Evolutionary conservation across 30 jellyfish, hydroid and myxozoan species (phyloP).

Genomic region (Turritopsis rubra): DNA sequence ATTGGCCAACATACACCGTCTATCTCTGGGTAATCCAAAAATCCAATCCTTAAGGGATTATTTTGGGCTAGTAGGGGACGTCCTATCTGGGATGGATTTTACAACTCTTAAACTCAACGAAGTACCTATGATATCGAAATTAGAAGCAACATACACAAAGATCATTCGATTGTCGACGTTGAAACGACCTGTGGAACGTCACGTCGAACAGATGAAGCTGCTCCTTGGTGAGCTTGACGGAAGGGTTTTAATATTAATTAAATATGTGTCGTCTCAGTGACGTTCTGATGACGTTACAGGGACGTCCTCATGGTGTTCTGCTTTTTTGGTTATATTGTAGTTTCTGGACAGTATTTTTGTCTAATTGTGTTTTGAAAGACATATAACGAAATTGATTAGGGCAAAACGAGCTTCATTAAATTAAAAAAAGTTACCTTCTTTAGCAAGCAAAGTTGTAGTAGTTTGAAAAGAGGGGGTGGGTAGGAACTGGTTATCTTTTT

Average conservation of each 20-base stretch:
- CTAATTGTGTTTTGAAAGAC: no score
- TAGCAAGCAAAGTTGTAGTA: no score
- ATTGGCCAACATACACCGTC: constrained; percentile 3
- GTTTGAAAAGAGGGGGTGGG: no score
- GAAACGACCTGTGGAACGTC: constrained; percentile 11
- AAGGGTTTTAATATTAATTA: neutral
- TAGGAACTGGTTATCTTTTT: no score
- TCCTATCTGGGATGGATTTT: neutral
- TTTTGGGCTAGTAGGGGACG: neutral
- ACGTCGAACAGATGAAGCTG: constrained; percentile 16
- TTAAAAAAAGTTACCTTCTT: no score
- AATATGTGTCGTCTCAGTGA: constrained; percentile 8
- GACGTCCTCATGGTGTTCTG: no score
- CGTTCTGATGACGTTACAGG: neutral
- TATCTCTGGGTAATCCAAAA: constrained; percentile 19
- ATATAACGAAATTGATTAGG: no score
- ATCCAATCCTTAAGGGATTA: constrained; percentile 9
- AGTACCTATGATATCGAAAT: neutral
- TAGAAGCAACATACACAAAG: neutral
- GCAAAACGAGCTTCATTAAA: no score
- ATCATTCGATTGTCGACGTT: neutral
- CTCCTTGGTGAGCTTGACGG: constrained; percentile 16
- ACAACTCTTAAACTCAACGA: neutral
- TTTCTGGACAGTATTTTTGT: no score
- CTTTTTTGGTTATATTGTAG: no score